A percentile compares a stretch with the other conserved stretches of the same genome.
These are phyloP conservation scores for Paracanthobrama guichenoti DNA, from an alignment of 2,113 vertebrate species.

Conservation along the genomic window DNA sequence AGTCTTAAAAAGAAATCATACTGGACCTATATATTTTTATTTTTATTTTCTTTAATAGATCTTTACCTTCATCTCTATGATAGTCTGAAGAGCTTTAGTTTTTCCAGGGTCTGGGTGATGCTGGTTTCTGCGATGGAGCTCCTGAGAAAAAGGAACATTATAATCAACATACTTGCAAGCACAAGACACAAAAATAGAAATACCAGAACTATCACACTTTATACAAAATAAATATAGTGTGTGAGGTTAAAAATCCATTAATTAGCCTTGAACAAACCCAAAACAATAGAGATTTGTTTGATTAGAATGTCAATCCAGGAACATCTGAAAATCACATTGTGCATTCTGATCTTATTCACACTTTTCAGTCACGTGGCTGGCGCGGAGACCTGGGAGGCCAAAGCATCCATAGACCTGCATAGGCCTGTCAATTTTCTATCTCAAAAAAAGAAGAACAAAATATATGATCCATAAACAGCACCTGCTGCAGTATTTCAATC, in stretches of 20 bases:
- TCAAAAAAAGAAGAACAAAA: no score
- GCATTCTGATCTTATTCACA: not conserved
- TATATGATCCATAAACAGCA: no score
- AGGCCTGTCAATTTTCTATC: no score
- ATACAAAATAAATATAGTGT: no score
- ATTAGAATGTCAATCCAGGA: not conserved
- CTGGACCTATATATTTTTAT: no score
- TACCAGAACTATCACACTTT: no score
- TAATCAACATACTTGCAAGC: not conserved
- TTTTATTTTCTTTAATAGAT: no score
- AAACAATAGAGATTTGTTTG: not conserved
- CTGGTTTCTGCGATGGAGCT: slow-evolving; percentile 93
- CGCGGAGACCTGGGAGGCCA: no score
- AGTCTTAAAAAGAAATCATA: not conserved
- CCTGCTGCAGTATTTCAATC: no score
- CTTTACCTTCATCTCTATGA: slow-evolving; percentile 97
- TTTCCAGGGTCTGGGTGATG: slow-evolving; percentile 94
- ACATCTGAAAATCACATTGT: not conserved
- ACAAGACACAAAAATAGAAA: not conserved
- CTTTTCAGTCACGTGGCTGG: no score
- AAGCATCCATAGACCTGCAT: no score
- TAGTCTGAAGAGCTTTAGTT: slow-evolving; percentile 97
- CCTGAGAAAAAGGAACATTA: slow-evolving; percentile 75
- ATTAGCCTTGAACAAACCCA: not conserved
- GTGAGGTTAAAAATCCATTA: not conserved